Base-by-base conservation (phyloP, 2,113 vertebrate genomes). In the Onychostruthus taczanowskii region DNA sequence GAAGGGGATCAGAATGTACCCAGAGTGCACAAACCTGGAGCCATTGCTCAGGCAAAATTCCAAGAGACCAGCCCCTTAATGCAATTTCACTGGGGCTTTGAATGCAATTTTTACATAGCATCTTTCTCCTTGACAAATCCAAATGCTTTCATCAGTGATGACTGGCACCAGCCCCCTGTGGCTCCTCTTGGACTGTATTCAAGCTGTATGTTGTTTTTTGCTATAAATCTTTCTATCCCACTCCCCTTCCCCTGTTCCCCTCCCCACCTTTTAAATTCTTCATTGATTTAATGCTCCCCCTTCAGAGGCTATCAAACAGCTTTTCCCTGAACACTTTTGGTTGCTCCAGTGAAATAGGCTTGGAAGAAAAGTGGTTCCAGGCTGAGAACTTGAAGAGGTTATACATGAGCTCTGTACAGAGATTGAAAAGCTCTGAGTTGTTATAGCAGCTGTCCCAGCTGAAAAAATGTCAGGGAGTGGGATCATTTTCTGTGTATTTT, bases 381-480 rank as follows among this genome's bases (percentile, higher is more conserved):
- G 81, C 72, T 95, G 96, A 95, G 62, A 80, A 86, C 90, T 95
- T 95, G 92, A 96, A 97, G 91, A 96, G 61, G 81, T 96, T 95
- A 93, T 82, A 90, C 92, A 93, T 59, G 62, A 94, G 93, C 74
- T 77, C 75, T 97, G 55, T 79, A 92, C 35, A 90, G 84, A 96
- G 92, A 94, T 58, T 94, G 97, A 97, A 97, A 96, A 93, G 94
- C 92, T 97, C 88, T 79, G 89, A 95, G 95, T 81, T 97, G 95
- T 97, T 97, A 97, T 58, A 98, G 95, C 96, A 97, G 96, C 97
- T 97, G 96, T 96, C 97, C 93, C 96, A 97, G 97, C 96, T 97
- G 96, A 98, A 97, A 98, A 97, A 97, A 97, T 94, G 95, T 97
- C 91, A 96, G 94, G 81, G 91, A 98, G 87, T 81, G 91, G 94